These are phyloP conservation scores for Anhinga anhinga DNA, from an alignment of 2,113 vertebrate genomes.

Conservation along the genomic window DNA sequence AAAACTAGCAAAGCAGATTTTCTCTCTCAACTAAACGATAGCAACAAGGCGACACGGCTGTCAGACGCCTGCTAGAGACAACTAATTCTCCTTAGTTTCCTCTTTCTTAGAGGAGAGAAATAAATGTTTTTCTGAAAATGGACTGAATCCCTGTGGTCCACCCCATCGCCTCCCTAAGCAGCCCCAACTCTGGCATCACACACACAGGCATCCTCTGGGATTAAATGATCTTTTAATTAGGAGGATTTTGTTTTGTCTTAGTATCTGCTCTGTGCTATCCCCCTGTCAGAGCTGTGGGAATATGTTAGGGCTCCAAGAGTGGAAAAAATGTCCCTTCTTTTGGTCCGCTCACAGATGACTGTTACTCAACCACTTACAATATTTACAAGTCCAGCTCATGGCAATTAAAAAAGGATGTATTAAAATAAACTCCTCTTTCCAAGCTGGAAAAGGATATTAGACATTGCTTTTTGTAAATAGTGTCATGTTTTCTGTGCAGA, in stretches of 20 bases:
- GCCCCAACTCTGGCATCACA: background rate
- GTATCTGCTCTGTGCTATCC: background rate
- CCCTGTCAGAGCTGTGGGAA: background rate
- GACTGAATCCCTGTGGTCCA: background rate
- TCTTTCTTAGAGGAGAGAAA: background rate
- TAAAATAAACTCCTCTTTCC: conserved; percentile 66
- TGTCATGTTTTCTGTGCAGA: conserved; percentile 56
- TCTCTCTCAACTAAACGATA: background rate
- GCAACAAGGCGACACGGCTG: rapidly evolving
- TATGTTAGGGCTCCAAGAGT: background rate
- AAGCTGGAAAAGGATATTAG: conserved; percentile 59
- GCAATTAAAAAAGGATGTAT: conserved; percentile 71
- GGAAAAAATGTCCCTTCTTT: conserved; percentile 50
- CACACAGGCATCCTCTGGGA: background rate
- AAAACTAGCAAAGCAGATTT: background rate
- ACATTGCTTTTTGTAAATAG: conserved; percentile 28
- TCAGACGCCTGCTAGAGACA: background rate
- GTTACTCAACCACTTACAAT: conserved; percentile 62
- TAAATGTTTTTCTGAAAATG: background rate
- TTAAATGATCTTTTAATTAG: background rate
- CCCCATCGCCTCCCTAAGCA: background rate
- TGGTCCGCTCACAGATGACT: conserved; percentile 49
- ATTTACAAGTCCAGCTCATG: conserved; percentile 70
- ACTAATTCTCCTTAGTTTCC: background rate
- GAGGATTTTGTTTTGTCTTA: background rate